Conservation (phyloP, 2,888 invertebrate species). For the Torymus texanus region DNA sequence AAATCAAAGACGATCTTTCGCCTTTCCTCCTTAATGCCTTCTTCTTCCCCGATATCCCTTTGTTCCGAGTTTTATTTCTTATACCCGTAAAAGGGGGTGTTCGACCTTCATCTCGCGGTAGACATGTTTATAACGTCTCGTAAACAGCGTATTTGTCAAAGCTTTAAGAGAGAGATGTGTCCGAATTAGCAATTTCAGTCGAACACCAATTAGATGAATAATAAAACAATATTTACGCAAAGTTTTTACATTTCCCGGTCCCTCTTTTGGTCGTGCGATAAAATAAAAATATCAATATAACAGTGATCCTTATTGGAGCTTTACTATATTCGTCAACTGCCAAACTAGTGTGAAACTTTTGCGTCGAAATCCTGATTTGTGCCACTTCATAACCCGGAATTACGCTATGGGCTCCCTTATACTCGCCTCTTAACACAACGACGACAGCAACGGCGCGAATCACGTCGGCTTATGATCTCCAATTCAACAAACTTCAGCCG, state of each 20-base stretch:
- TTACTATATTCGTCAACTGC: not conserved
- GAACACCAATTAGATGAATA: no score
- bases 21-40: conserved; percentile 46
- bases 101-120: not conserved
- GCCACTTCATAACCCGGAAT: conserved; percentile 14
- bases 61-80: conserved; percentile 45
- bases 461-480: conserved; percentile 27
- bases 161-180: no score
- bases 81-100: no score
- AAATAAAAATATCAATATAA: no score
- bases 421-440: conserved; percentile 12
- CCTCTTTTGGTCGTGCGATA: no score
- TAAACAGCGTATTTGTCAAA: not conserved
- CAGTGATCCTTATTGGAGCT: no score
- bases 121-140: conserved; percentile 15
- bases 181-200: no score
- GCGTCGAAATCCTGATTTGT: conserved; percentile 7
- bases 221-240: no score
- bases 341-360: conserved; percentile 2
- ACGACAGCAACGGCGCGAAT: not conserved
- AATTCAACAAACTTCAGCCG: conserved; percentile 26
- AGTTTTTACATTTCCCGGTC: no score
- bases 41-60: conserved; percentile 17
- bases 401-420: not conserved
- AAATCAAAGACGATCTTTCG: conserved; percentile 57